Base-by-base conservation (phyloP, 2,888 invertebrate species). In the Cactoblastis cactorum region DNA sequence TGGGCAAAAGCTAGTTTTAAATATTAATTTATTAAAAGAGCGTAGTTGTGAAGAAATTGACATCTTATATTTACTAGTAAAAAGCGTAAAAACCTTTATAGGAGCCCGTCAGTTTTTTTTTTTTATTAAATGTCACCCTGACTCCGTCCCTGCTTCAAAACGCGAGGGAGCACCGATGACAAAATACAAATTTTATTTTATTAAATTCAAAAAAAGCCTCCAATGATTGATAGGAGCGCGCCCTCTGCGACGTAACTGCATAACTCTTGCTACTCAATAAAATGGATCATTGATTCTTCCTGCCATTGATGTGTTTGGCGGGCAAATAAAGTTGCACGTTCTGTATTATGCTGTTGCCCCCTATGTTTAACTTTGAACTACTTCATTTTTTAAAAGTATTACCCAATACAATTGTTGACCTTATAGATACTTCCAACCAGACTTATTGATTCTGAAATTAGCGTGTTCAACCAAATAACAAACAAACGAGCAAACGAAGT, bases 131-230 rank as follows among this genome's bases (percentile, higher is more conserved):
- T 28, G 45, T 22, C 6, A 6, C 12, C 39, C 52, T 37, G 39
- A 81, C 52, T 87, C 33, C 85, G 61, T 9, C 71, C 63, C 90
- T 82, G 87, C 43, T 24, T 45, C 48, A 69, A 77, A 82, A 71
- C 78, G 77, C 84, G 81, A 83, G 84, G 85, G 83, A 80, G 88
- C 77, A 75, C 76, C 88, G 83, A 86, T 88, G 90, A 90, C 90
- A 88, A 90, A 89, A 90, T 89, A 90, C 90, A 90, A 90, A 90
- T 88, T 90, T 90, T 90, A 89, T 90, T 90, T 90, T 90, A 90
- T 90, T 90, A 90, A 90, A 90, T 90, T 90, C 87, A 90, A 90
- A 90, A 52, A 90, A 90, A 90, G 80, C 82, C 84, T 87, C 62
- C 82, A 77, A 88, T 90, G 90, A 90, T 90, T 90, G 90, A 90